Evolutionary conservation across 2,797 vertebrate species (phyloP), one percentile per base, ranked within the genome.

Genomic region (Steatocranus sp.): DNA sequence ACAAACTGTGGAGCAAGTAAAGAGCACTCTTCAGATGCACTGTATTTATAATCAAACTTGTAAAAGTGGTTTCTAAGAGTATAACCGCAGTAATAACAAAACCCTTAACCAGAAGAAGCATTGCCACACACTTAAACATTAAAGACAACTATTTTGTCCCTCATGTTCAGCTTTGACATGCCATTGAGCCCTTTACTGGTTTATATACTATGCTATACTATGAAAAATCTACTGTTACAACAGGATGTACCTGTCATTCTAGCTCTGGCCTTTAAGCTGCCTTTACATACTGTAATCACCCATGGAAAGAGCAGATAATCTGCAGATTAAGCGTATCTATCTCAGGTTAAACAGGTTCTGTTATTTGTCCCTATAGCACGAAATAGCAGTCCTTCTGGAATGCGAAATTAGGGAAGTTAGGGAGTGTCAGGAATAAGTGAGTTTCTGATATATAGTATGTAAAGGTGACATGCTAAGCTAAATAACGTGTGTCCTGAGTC

Each of bases 401-500:
- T 46, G 38, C 0, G 9, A 70, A 3, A 0, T 46, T 46, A 10
- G 38, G 8, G 9, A 46, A 18, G 38, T 25, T 43, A 0, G 32
- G 32, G 56, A 61, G 56, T 43, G 38, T 68, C 63, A 18, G 15
- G 36, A 68, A 68, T 68, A 17, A 46, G 41, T 46, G 23, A 27
- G 66, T 70, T 70, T 46, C 23, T 46, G 38, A 70, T 46, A 27
- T 25, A 43, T 14, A 17, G 38, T 70, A 30, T 17, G 23, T 27
- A 17, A 46, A 46, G 38, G 14, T 70, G 66, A 25, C 23, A 70
- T 46, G 63, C 23, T 46, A 68, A 3, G 38, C 23, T 27, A 68
- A 27, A 43, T 68, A 17, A 68, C 5, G 2, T 23, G 20, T 7
- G 20, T 68, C 58, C 32, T 36, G 32, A 63, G n/a, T 32, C 2